Evolutionary conservation across 2,113 vertebrate genomes (phyloP).

Genomic region (Tetrax tetrax): DNA sequence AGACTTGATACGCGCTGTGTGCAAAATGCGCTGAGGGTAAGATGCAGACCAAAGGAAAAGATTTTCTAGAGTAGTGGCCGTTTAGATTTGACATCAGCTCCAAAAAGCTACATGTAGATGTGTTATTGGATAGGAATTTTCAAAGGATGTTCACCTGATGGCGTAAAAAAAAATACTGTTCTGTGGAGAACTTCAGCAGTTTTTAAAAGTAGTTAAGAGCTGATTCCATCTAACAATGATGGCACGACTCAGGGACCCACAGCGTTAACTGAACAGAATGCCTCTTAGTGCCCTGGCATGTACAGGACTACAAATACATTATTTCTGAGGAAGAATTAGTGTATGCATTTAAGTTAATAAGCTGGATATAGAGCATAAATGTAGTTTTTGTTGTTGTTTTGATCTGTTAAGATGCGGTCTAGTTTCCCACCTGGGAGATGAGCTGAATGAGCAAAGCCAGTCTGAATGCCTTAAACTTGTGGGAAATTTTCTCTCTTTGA

Average conservation of each 20-base stretch:
- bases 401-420: neutral
- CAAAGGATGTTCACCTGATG: neutral
- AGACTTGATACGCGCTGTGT: neutral
- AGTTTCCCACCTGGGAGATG: neutral
- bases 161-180: neutral
- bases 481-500: neutral
- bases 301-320: neutral
- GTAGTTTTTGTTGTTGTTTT: neutral
- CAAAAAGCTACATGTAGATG: neutral
- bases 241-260: rapidly evolving
- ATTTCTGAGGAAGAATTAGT: neutral
- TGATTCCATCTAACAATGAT: neutral
- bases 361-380: neutral
- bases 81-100: neutral
- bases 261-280: neutral
- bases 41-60: neutral
- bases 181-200: neutral
- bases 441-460: neutral
- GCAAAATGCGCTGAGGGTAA: neutral
- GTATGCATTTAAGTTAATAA: neutral
- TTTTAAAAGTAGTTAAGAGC: neutral
- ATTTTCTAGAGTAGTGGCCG: neutral
- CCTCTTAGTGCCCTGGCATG: neutral
- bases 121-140: neutral
- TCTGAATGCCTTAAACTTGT: neutral